Base-by-base conservation (phyloP, 2,797 vertebrate species). In the Enoplosus armatus region DNA sequence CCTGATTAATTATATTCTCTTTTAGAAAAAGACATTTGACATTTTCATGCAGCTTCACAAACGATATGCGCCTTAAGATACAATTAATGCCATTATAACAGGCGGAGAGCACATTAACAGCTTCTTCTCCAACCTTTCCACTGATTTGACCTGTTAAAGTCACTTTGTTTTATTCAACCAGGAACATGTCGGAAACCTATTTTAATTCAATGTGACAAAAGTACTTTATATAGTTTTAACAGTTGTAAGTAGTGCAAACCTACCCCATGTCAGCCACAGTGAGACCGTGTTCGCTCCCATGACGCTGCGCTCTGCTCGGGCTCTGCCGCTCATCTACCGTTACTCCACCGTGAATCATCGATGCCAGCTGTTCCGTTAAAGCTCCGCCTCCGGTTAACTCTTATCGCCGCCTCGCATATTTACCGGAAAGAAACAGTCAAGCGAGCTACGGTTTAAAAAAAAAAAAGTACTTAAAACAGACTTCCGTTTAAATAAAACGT, bases 211-310 rank as follows among this genome's bases (percentile, higher is more conserved):
- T 37, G 9, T 37, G 11, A 14, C 11, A 9, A 3, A 33, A 71
- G 20, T 41, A 1, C 10, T 31, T 62, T 35, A n/a, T n/a, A n/a
- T n/a, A n/a, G n/a, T n/a, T n/a, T n/a, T n/a, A n/a, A n/a, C n/a
- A n/a, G n/a, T n/a, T n/a, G n/a, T n/a, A n/a, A n/a, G n/a, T 3
- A 3, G 1, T 4, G 0, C 22, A 0, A 60, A 85, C 89, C 8
- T 67, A 94, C 93, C 83, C 11, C 58, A 89, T 0, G 27, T 29
- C 27, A 93, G 69, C 84, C 80, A 88, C 71, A 88, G n/a, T 0
- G 64, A 35, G 16, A 82, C 24, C 63, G 24, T 35, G 43, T n/a
- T 63, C 22, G 12, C 16, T 7, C 64, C 72, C 77, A 43, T 77
- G 3, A 0, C 8, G 68, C 4, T 8, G 65, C 47, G 22, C 72